These are phyloP conservation scores for Eristalis tenax DNA, from an alignment of 2,888 invertebrate species.

Conservation along the genomic window DNA sequence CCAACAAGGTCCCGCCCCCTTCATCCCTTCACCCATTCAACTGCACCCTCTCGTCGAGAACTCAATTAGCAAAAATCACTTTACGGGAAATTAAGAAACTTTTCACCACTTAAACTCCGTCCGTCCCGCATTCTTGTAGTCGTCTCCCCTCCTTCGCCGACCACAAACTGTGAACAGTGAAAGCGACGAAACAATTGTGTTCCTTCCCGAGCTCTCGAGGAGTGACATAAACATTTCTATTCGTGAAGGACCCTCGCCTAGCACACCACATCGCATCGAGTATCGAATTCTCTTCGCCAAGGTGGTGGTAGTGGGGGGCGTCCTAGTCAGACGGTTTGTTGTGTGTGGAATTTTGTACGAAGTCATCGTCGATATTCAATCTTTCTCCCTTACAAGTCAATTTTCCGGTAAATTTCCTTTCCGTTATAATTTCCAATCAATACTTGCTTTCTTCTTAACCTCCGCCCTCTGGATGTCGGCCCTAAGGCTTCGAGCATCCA, in stretches of 20 bases:
- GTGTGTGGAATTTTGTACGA: conserved; percentile 60
- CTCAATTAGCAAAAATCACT: conserved; percentile 71
- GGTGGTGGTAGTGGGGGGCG: too few species aligned
- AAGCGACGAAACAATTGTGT: conserved; percentile 5
- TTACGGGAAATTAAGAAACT: conserved; percentile 72
- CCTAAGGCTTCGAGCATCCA: not conserved
- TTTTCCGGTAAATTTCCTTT: conserved; percentile 80
- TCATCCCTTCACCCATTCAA: not conserved
- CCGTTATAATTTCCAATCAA: conserved; percentile 80
- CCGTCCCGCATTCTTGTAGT: conserved; percentile 31
- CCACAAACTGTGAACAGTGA: not conserved
- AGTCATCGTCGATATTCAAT: conserved; percentile 71
- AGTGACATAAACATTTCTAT: conserved; percentile 71
- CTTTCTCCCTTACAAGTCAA: conserved; percentile 76
- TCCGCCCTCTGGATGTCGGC: conserved; percentile 60
- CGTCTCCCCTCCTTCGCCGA: not conserved
- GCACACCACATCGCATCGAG: not conserved
- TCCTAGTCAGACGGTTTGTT: not conserved
- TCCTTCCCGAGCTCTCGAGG: not conserved
- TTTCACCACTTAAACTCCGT: conserved; percentile 68
- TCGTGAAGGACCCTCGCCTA: conserved; percentile 31
- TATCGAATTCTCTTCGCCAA: not conserved
- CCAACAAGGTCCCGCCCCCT: not conserved
- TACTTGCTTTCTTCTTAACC: conserved; percentile 74
- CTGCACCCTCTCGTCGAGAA: conserved; percentile 45